Evolutionary conservation across 2,113 vertebrate species (phyloP).

Genomic region (Bungarus multicinctus): DNA sequence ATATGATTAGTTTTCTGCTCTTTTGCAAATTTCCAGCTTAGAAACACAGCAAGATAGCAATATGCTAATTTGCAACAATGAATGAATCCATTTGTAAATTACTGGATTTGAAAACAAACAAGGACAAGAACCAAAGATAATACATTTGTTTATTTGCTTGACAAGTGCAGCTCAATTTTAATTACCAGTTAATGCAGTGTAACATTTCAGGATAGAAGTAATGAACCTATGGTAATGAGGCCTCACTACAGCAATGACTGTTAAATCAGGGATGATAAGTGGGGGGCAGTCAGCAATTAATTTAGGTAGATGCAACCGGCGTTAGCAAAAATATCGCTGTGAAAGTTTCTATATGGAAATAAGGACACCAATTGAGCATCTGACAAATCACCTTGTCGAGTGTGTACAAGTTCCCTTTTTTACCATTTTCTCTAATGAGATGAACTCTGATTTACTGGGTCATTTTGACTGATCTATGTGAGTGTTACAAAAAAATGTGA

Average conservation of each 20-base stretch:
- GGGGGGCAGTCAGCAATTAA: conserved; percentile 40
- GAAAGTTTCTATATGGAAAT: conserved; percentile 33
- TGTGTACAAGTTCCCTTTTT: conserved; percentile 3
- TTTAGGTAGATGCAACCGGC: conserved; percentile 27
- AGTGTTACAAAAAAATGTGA: not conserved
- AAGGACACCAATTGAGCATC: conserved; percentile 24
- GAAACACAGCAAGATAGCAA: conserved; percentile 34
- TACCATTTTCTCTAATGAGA: conserved; percentile 11
- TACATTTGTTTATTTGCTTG: conserved; percentile 48
- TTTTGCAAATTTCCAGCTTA: conserved; percentile 35
- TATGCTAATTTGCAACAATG: conserved; percentile 45
- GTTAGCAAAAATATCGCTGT: conserved; percentile 4
- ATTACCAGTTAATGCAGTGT: conserved; percentile 55
- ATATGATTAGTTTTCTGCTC: conserved; percentile 25
- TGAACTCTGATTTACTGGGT: not conserved
- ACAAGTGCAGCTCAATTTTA: conserved; percentile 58
- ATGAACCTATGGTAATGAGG: conserved; percentile 44
- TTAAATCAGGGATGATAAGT: conserved; percentile 48
- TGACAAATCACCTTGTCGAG: conserved; percentile 2
- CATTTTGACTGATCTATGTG: conserved; percentile 21
- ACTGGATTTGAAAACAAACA: conserved; percentile 37
- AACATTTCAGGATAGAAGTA: conserved; percentile 51
- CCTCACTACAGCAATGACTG: conserved; percentile 43
- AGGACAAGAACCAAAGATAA: conserved; percentile 43
- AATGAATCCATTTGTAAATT: conserved; percentile 53